phyloP scores from a whole-genome alignment of 2,113 vertebrate genomes.

The Dryoscopus gambensis region DNA sequence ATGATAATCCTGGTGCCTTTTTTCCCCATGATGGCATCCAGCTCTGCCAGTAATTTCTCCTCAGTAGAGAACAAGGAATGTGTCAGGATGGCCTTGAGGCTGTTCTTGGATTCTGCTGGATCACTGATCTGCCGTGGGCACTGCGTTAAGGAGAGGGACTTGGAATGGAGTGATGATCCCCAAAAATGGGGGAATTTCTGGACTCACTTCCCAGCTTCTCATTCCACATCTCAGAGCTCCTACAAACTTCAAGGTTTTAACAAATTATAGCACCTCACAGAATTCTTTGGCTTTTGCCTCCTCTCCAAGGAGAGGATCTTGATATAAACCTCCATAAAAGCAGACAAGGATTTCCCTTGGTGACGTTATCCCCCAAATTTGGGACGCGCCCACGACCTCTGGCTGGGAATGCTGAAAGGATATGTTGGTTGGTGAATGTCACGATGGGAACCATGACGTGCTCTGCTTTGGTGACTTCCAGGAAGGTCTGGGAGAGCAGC shows the following conservation, averaged over 20 bases:
- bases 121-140: slow-evolving; percentile 74
- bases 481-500: slow-evolving; percentile 90
- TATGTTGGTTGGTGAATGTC: slow-evolving; percentile 75
- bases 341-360: fast-evolving
- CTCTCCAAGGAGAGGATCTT: background rate
- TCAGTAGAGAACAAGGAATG: slow-evolving; percentile 83
- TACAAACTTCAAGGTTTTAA: background rate
- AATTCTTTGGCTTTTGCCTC: background rate
- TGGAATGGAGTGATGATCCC: background rate
- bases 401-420: slow-evolving; percentile 72
- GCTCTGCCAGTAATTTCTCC: slow-evolving; percentile 80
- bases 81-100: slow-evolving; percentile 82
- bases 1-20: slow-evolving; percentile 94
- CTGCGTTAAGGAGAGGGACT: slow-evolving; percentile 71
- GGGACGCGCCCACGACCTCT: too few relatives aligned
- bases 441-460: slow-evolving; percentile 89
- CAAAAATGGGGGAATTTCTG: background rate
- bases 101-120: slow-evolving; percentile 70
- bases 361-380: background rate
- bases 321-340: background rate
- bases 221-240: background rate
- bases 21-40: slow-evolving; percentile 75
- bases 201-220: background rate
- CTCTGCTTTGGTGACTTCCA: slow-evolving; percentile 78
- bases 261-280: background rate